These are phyloP conservation scores for Torymus aiolomorphi DNA, from an alignment of 2,888 invertebrate species.

Conservation along the genomic window DNA sequence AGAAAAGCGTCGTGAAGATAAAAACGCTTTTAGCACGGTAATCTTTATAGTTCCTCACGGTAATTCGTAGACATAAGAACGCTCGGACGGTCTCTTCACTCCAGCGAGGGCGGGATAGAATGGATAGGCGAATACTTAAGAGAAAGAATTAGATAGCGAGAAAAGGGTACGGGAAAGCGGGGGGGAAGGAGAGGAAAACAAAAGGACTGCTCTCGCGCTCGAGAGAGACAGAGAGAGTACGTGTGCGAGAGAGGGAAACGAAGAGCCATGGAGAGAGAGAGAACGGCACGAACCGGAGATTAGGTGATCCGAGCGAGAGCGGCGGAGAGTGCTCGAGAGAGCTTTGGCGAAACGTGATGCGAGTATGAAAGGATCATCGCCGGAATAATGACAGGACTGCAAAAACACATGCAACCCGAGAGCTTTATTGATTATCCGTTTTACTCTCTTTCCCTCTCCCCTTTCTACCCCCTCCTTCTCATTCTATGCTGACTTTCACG, in stretches of 20 bases:
- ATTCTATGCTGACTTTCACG: background rate
- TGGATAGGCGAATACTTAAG: slow-evolving; percentile 11
- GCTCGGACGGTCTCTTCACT: background rate
- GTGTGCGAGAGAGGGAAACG: slow-evolving; percentile 1
- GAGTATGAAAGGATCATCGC: slow-evolving; percentile 48
- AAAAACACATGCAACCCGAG: slow-evolving; percentile 43
- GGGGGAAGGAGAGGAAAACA: slow-evolving; percentile 15
- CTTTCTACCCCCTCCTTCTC: background rate
- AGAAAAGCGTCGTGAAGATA: background rate
- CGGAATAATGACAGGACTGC: slow-evolving; percentile 43
- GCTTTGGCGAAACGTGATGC: slow-evolving; percentile 50
- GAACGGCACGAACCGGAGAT: slow-evolving; percentile 37
- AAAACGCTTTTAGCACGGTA: slow-evolving; percentile 16
- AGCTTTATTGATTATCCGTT: slow-evolving; percentile 38
- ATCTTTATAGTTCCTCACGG: slow-evolving; percentile 11
- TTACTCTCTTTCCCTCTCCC: background rate
- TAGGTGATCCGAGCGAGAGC: slow-evolving; percentile 39
- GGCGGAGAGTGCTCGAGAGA: slow-evolving; percentile 31
- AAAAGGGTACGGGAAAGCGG: slow-evolving; percentile 9
- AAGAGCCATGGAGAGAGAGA: slow-evolving; percentile 5
- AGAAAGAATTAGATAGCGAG: slow-evolving; percentile 35
- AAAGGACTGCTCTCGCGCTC: no score
- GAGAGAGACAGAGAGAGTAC: background rate
- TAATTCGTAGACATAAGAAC: background rate
- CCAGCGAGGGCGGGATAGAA: background rate